These are phyloP conservation scores for Agriopis marginaria DNA, from an alignment of 2,888 invertebrate species.

Conservation along the genomic window DNA sequence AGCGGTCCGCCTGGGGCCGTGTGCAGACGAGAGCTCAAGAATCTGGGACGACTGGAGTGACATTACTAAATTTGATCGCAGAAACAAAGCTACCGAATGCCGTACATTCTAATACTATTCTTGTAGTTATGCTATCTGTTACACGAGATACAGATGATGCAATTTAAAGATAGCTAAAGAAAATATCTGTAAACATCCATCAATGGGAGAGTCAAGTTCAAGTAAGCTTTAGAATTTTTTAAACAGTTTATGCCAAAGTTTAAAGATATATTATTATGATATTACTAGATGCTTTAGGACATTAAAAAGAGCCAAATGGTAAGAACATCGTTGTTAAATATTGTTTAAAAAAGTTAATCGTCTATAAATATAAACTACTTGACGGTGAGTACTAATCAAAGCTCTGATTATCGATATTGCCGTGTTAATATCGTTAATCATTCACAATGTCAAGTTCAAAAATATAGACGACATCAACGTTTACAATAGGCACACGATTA, in stretches of 20 bases:
- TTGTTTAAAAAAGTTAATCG: background rate
- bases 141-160: conserved; percentile 2
- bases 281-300: background rate
- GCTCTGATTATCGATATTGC: background rate
- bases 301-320: background rate
- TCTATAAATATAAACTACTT: background rate
- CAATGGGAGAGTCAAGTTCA: conserved; percentile 12
- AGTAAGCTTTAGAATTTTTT: background rate
- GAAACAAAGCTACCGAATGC: conserved; percentile 75
- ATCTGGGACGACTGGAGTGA: conserved; percentile 85
- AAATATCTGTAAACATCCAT: background rate
- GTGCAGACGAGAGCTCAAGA: conserved; percentile 79
- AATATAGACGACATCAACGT: conserved; percentile 43
- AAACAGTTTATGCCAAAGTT: background rate
- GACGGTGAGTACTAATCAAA: background rate
- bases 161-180: background rate
- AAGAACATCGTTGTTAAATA: background rate
- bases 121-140: conserved; percentile 13
- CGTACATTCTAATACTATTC: conserved; percentile 42
- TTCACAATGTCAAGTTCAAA: conserved; percentile 36
- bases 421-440: background rate
- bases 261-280: too few species aligned
- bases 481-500: conserved; percentile 48
- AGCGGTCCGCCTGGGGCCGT: conserved; percentile 77
- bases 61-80: conserved; percentile 84